A percentile compares a stretch with the other conserved stretches of the same genome.
Conservation (phyloP, 2,888 invertebrate genomes). For the Nipponacmea schrenckii region DNA sequence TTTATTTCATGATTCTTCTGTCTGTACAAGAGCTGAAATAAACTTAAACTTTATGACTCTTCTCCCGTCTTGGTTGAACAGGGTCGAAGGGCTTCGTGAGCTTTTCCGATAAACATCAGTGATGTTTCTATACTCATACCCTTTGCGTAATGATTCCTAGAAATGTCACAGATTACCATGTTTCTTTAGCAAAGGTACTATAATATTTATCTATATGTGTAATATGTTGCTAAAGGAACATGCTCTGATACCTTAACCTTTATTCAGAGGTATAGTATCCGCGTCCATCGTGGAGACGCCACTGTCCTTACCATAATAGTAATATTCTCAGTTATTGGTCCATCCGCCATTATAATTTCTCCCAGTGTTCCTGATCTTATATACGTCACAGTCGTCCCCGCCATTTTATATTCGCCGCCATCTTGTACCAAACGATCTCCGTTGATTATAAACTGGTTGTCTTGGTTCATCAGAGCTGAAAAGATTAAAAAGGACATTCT, state of each 20-base stretch:
- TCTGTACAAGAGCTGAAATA: conserved; percentile 10
- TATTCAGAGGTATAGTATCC: no score
- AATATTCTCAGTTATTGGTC: conserved; percentile 17
- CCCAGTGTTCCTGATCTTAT: neutral
- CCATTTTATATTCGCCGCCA: conserved; percentile 7
- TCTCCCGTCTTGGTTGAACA: no score
- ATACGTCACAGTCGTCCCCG: conserved; percentile 15
- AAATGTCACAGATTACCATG: no score
- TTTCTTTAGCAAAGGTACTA: no score
- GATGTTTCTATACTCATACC: no score
- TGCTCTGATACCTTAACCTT: no score
- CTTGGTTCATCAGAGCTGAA: conserved; percentile 16
- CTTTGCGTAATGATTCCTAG: no score
- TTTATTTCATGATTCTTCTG: conserved; percentile 13
- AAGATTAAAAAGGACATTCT: neutral
- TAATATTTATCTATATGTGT: no score
- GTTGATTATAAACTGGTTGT: conserved; percentile 13
- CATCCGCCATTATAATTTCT: conserved; percentile 15
- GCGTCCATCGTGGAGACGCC: no score
- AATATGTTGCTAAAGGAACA: no score
- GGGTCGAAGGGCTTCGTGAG: no score
- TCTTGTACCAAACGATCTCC: neutral
- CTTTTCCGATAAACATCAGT: no score
- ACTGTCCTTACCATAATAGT: conserved; percentile 13
- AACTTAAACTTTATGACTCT: neutral